A percentile compares a stretch with the other conserved stretches of the same genome.
Conservation (phyloP, 1,140 invertebrate species). For the Schmidtea mediterranea region DNA sequence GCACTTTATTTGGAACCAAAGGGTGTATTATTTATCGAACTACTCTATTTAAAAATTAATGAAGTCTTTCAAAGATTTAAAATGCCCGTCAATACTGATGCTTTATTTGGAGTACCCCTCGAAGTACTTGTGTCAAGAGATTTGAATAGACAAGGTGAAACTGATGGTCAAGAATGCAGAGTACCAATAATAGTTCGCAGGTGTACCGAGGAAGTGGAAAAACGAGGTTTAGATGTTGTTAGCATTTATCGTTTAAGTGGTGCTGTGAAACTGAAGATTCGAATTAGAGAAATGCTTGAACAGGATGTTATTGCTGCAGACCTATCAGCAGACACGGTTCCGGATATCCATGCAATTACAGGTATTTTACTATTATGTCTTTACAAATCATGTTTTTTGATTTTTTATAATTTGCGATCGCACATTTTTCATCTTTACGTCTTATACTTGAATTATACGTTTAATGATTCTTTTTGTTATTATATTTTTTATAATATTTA, state of each 20-base stretch:
- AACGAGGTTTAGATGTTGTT: constrained; percentile 76
- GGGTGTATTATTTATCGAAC: constrained; percentile 69
- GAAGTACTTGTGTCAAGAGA: not conserved
- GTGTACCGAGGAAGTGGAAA: constrained; percentile 79
- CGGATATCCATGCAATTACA: constrained; percentile 37
- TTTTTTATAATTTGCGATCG: too few relatives aligned
- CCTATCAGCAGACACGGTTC: constrained; percentile 74
- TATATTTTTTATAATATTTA: too few relatives aligned
- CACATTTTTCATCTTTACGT: too few relatives aligned
- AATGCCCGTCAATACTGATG: not conserved
- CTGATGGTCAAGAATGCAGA: constrained; percentile 9
- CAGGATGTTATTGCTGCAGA: constrained; percentile 52
- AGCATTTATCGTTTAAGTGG: constrained; percentile 74
- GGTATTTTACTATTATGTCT: constrained; percentile 13
- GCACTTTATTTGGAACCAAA: constrained; percentile 58
- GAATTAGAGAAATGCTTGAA: constrained; percentile 72
- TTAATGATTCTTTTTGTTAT: too few relatives aligned
- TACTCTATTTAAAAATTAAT: constrained; percentile 43
- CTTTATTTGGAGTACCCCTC: not conserved
- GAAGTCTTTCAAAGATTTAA: not conserved
- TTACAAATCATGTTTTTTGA: too few relatives aligned
- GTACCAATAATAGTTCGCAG: constrained; percentile 61
- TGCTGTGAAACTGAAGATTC: constrained; percentile 73
- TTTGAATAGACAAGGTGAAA: not conserved
- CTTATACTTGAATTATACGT: too few relatives aligned